Evolutionary conservation across 2,888 invertebrate species (phyloP).

Genomic region (Creontiades dilutus): DNA sequence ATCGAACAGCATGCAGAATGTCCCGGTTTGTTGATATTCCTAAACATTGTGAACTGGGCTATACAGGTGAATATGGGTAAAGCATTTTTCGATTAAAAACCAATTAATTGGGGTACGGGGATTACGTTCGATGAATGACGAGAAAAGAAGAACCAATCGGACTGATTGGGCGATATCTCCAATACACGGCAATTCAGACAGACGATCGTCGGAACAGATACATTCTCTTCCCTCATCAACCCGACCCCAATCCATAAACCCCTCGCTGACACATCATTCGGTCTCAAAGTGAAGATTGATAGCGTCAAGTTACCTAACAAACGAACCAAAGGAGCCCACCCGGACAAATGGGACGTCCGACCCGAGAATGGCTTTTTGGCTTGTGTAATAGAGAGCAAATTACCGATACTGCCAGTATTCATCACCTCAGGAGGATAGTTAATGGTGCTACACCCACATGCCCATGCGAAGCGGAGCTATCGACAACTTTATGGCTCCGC

Average conservation of each 20-base stretch:
- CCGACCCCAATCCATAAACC: slow-evolving; percentile 20
- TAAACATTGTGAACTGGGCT: no score
- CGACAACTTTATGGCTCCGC: not conserved
- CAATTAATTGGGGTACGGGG: no score
- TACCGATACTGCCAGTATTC: slow-evolving; percentile 28
- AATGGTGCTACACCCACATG: slow-evolving; percentile 10
- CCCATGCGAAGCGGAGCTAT: not conserved
- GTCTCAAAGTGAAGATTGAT: slow-evolving; percentile 8
- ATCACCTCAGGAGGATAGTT: not conserved
- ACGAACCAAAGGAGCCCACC: slow-evolving; percentile 23
- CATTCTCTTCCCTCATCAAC: not conserved
- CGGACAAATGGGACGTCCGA: slow-evolving; percentile 23
- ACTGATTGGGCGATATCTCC: no score
- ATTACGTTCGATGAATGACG: no score
- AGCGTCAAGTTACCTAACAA: slow-evolving; percentile 28
- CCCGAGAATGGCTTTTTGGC: slow-evolving; percentile 7
- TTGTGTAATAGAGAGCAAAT: slow-evolving; percentile 32
- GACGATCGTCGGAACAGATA: not conserved
- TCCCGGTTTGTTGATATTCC: no score
- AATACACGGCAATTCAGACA: not conserved
- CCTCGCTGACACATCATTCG: slow-evolving; percentile 15
- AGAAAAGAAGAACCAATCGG: no score
- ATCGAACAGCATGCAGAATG: no score
- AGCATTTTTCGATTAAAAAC: no score
- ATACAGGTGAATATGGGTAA: no score